These are phyloP conservation scores for Promerops cafer DNA, from an alignment of 2,113 vertebrate species.

Conservation along the genomic window DNA sequence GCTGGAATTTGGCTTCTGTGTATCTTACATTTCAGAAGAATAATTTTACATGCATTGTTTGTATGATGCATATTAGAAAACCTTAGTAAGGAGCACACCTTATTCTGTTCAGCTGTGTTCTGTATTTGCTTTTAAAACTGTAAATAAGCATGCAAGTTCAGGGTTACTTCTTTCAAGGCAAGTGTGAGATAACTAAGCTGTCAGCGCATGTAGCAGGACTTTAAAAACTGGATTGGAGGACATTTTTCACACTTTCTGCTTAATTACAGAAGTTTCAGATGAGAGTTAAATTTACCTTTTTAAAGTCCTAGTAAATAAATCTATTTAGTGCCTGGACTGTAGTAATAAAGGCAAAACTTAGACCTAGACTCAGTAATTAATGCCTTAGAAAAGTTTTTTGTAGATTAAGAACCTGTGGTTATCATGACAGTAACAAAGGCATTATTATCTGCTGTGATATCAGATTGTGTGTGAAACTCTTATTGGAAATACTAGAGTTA, in stretches of 20 bases:
- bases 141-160: not conserved
- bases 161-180: not conserved
- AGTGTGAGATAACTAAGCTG: not conserved
- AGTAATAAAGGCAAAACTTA: not conserved
- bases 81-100: not conserved
- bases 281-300: not conserved
- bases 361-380: not conserved
- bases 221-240: not conserved
- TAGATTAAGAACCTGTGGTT: not conserved
- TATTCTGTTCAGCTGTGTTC: not conserved
- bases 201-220: not conserved
- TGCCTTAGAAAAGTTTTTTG: not conserved
- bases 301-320: not conserved
- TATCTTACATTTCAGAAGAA: not conserved
- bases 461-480: not conserved
- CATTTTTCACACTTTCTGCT: not conserved
- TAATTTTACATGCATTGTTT: not conserved
- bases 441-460: not conserved
- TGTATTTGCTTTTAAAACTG: not conserved
- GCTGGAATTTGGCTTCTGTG: not conserved
- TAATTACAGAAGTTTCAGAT: not conserved
- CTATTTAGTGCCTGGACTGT: not conserved
- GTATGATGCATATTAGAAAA: not conserved
- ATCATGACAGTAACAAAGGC: not conserved
- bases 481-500: accelerated